phyloP scores from a whole-genome alignment of 1,140 invertebrate genomes.

The Drosophila mayri region DNA sequence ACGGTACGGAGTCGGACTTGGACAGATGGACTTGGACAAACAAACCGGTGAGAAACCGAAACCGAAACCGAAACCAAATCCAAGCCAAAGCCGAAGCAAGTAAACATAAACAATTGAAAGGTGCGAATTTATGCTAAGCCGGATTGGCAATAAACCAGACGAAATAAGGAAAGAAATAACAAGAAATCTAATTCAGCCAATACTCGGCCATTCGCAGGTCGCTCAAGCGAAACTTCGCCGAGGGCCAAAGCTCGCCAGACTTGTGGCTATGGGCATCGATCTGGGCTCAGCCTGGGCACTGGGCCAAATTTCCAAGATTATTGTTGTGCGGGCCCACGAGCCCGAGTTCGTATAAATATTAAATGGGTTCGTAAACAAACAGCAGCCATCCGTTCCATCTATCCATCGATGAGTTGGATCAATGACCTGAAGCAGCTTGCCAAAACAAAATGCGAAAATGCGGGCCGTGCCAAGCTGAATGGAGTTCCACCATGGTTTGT shows the following conservation, averaged over 20 bases:
- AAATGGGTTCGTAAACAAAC: constrained; percentile 27
- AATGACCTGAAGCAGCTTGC: constrained; percentile 39
- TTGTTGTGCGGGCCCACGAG: constrained; percentile 44
- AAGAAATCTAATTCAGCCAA: constrained; percentile 34
- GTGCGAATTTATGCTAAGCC: constrained; percentile 80
- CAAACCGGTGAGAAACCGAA: constrained; percentile 40
- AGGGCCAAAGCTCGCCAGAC: constrained; percentile 20
- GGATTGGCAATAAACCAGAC: constrained; percentile 67
- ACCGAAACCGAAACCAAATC: constrained; percentile 14
- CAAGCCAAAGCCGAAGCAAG: constrained; percentile 31
- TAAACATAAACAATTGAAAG: constrained; percentile 77
- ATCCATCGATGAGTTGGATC: constrained; percentile 18
- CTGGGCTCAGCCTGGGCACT: constrained; percentile 3
- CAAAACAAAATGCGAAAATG: constrained; percentile 55
- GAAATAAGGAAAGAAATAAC: constrained; percentile 25
- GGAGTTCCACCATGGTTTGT: constrained; percentile 1
- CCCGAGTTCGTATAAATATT: constrained; percentile 31
- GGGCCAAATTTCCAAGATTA: constrained; percentile 45
- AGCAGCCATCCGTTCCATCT: constrained; percentile 8
- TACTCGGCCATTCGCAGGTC: constrained; percentile 16
- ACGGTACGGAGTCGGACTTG: constrained; percentile 17
- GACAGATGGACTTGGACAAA: constrained; percentile 30
- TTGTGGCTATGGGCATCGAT: constrained; percentile 6
- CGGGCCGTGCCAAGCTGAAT: constrained; percentile 25
- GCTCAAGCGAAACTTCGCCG: constrained; percentile 24